A percentile compares a stretch with the other conserved stretches of the same genome.
Evolutionary conservation across 2,797 vertebrate species (phyloP).

Genomic region (Amphiprion clarkii): DNA sequence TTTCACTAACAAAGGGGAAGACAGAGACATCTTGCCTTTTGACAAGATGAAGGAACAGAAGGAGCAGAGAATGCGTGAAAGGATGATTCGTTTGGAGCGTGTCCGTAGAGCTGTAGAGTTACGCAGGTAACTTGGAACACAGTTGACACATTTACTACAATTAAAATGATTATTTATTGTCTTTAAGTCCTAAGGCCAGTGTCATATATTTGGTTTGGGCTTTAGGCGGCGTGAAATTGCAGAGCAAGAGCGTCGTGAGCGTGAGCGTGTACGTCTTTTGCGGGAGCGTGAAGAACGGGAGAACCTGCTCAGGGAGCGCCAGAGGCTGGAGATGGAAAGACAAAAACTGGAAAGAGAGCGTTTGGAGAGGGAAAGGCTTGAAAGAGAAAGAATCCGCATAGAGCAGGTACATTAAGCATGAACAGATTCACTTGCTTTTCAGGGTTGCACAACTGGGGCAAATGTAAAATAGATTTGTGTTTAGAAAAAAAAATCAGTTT

Average conservation of each 20-base stretch:
- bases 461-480: background rate
- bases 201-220: background rate
- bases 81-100: conserved; percentile 92
- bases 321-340: conserved; percentile 94
- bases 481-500: background rate
- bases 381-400: conserved; percentile 95
- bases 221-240: conserved; percentile 93
- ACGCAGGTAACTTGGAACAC: conserved; percentile 87
- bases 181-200: background rate
- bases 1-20: conserved; percentile 87
- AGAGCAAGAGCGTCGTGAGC: conserved; percentile 91
- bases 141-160: background rate
- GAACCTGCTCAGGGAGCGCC: conserved; percentile 92
- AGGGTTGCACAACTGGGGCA: background rate
- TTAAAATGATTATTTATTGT: background rate
- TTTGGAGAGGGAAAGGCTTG: conserved; percentile 95
- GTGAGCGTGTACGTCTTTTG: conserved; percentile 90
- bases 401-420: conserved; percentile 89
- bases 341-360: conserved; percentile 96
- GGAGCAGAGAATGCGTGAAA: conserved; percentile 93
- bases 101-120: conserved; percentile 92
- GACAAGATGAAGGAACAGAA: conserved; percentile 99
- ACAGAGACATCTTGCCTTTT: conserved; percentile 94
- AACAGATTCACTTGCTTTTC: background rate
- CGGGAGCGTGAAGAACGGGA: conserved; percentile 93